Conservation (phyloP, 1,140 invertebrate genomes). For the Tachypleus tridentatus region DNA sequence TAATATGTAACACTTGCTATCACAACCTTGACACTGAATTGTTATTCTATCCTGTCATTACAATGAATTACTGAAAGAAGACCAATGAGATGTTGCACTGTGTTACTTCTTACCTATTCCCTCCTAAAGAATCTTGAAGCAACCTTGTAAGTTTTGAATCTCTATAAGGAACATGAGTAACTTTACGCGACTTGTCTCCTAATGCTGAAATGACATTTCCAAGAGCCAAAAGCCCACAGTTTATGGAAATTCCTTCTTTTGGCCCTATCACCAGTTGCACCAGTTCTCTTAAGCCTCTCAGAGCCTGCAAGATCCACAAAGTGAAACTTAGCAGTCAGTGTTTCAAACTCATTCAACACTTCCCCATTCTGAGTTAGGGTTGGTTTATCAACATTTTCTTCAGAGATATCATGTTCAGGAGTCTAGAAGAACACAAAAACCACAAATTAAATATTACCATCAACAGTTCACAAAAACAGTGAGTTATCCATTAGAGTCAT, state of each 20-base stretch:
- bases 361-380: no score
- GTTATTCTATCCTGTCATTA: no score
- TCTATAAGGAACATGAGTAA: conserved; percentile 87
- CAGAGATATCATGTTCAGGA: no score
- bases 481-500: no score
- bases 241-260: conserved; percentile 91
- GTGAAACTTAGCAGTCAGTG: conserved; percentile 81
- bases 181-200: conserved; percentile 77
- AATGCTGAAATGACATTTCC: conserved; percentile 97
- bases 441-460: no score
- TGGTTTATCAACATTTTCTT: no score
- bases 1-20: no score
- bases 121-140: conserved; percentile 94
- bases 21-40: no score
- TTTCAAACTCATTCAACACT: conserved; percentile 47
- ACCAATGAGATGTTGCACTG: no score
- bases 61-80: no score
- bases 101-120: conserved; percentile 43
- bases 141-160: conserved; percentile 92
- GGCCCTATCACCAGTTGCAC: conserved; percentile 76
- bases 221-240: conserved; percentile 80
- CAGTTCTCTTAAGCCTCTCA: conserved; percentile 86
- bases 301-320: conserved; percentile 95
- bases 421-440: no score
- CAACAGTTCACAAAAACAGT: no score